phyloP scores from a whole-genome alignment of 2,797 vertebrate species.

The Platalea minor region DNA sequence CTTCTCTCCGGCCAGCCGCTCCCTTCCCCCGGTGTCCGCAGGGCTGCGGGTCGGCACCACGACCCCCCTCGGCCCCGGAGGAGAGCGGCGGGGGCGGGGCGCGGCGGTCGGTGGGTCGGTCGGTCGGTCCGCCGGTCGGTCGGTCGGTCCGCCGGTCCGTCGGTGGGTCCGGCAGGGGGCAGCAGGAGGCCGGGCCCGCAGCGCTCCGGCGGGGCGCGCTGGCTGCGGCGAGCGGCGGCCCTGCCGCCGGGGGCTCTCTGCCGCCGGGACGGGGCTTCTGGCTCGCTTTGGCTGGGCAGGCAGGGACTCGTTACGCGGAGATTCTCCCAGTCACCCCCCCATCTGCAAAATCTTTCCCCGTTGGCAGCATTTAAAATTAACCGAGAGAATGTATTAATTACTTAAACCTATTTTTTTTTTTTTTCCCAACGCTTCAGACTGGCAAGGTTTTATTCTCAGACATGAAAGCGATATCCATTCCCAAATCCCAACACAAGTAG shows the following conservation, averaged over 20 bases:
- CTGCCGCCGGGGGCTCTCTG: too few relatives aligned
- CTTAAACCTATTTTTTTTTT: neutral
- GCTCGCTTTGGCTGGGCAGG: too few relatives aligned
- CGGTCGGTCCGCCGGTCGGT: too few relatives aligned
- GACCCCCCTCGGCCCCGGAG: too few relatives aligned
- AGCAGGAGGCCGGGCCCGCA: slow-evolving; percentile 13
- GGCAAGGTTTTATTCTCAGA: neutral
- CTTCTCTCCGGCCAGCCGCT: too few relatives aligned
- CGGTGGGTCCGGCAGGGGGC: neutral
- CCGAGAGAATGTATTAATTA: neutral
- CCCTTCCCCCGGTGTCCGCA: neutral
- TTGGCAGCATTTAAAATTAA: neutral
- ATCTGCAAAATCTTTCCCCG: neutral
- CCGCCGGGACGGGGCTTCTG: too few relatives aligned
- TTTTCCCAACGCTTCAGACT: neutral
- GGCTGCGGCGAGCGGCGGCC: too few relatives aligned
- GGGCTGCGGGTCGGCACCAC: neutral
- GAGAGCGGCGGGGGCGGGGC: too few relatives aligned
- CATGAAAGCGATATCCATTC: neutral
- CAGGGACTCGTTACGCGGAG: neutral
- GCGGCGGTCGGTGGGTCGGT: too few relatives aligned
- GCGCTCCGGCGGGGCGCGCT: too few relatives aligned
- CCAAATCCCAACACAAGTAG: neutral
- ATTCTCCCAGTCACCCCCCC: neutral
- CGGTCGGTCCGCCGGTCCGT: too few relatives aligned